Conservation (phyloP, 2,797 vertebrate genomes). For the Phataginus tricuspis region DNA sequence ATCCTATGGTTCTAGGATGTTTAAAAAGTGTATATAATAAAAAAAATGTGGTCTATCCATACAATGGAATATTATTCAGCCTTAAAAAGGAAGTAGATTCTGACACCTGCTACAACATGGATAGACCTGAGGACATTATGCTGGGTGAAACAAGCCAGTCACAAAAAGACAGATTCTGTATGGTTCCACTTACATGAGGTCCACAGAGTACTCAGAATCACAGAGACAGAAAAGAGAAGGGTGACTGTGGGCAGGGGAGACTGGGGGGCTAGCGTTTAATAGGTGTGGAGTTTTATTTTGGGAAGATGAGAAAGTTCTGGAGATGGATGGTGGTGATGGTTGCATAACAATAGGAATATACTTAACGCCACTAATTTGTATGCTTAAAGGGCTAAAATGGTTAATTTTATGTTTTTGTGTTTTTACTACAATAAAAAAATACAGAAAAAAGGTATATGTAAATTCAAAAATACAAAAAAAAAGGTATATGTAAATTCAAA, state of each 20-base stretch:
- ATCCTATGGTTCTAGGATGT: neutral
- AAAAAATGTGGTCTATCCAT: neutral
- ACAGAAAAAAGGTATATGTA: no score
- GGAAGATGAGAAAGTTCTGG: neutral
- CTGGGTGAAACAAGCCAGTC: neutral
- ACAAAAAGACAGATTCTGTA: accelerated
- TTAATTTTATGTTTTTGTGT: no score
- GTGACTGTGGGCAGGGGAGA: accelerated
- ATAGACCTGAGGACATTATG: accelerated
- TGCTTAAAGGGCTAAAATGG: neutral
- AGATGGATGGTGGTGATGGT: neutral
- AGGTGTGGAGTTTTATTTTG: neutral
- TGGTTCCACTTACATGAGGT: accelerated
- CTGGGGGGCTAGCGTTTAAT: neutral
- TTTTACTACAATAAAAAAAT: neutral
- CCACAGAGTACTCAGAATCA: no score
- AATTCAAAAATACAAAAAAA: neutral
- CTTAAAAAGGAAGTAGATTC: neutral
- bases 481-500: neutral
- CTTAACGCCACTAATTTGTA: accelerated
- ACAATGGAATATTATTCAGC: no score
- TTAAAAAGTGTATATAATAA: neutral
- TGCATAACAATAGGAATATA: accelerated
- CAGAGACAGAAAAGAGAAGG: neutral
- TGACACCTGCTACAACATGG: neutral